A percentile compares a stretch with the other conserved stretches of the same genome.
phyloP scores from a whole-genome alignment of 2,113 vertebrate species.

The Pseudorhombus dupliciocellatus region DNA sequence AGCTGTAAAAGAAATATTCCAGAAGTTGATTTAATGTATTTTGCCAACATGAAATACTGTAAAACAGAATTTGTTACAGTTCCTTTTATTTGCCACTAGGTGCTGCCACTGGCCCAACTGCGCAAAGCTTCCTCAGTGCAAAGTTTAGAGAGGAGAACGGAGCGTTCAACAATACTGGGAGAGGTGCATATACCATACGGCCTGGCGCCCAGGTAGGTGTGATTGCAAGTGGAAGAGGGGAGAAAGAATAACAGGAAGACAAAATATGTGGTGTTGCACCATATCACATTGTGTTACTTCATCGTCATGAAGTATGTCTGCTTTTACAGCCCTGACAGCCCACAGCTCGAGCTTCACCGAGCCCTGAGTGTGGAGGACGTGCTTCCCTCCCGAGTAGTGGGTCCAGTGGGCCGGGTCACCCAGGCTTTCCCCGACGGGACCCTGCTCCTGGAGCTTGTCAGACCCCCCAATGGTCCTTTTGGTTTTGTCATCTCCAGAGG shows the following conservation, averaged over 20 bases:
- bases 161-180: constrained; percentile 84
- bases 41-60: constrained; percentile 2
- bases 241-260: background rate
- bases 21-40: constrained; percentile 13
- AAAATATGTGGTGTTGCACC: background rate
- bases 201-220: constrained; percentile 81
- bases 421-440: constrained; percentile 91
- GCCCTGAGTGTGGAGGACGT: constrained; percentile 86
- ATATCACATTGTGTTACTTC: no score
- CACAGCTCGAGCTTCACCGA: constrained; percentile 71
- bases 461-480: constrained; percentile 84
- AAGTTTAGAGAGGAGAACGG: constrained; percentile 86
- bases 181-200: constrained; percentile 72
- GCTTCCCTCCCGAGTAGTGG: constrained; percentile 76
- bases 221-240: background rate
- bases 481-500: constrained; percentile 91
- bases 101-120: constrained; percentile 88
- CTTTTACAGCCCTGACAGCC: constrained; percentile 61
- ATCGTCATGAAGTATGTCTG: background rate
- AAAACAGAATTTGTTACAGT: constrained; percentile 42
- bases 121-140: constrained; percentile 88
- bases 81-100: constrained; percentile 80
- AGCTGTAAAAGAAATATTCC: background rate
- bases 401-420: constrained; percentile 83
- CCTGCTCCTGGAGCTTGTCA: constrained; percentile 87